These are phyloP conservation scores for Eurytoma californica DNA, from an alignment of 2,888 invertebrate species.

Conservation along the genomic window DNA sequence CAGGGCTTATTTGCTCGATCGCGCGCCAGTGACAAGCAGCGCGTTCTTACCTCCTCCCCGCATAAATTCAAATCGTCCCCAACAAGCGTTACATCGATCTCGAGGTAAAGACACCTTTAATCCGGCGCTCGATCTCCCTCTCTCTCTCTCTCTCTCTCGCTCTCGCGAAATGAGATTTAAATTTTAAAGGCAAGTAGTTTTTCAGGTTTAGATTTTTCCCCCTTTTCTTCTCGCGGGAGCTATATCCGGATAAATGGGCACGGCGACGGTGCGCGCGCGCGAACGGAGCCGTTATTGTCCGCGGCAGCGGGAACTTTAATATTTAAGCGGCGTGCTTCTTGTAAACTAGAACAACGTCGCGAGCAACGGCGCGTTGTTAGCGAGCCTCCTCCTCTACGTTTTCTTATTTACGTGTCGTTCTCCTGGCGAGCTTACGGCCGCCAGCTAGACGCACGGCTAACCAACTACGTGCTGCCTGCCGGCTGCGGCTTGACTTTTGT, in stretches of 20 bases:
- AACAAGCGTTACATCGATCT: too few relatives aligned
- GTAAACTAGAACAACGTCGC: constrained; percentile 54
- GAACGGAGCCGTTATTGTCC: constrained; percentile 39
- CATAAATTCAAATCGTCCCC: too few relatives aligned
- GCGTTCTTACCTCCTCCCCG: too few relatives aligned
- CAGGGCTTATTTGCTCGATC: constrained; percentile 38
- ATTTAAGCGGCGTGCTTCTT: constrained; percentile 58
- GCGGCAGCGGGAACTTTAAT: constrained; percentile 53
- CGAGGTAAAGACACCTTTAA: too few relatives aligned
- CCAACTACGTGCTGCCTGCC: constrained; percentile 30
- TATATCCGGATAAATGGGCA: constrained; percentile 24
- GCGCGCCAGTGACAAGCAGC: constrained; percentile 27
- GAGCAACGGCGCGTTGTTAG: constrained; percentile 35
- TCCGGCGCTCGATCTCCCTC: too few relatives aligned
- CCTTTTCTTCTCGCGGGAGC: constrained; percentile 61
- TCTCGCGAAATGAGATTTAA: constrained; percentile 62
- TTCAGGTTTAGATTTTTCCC: constrained; percentile 58
- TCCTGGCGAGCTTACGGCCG: constrained; percentile 4
- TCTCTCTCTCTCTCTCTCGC: not conserved
- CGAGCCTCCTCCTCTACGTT: constrained; percentile 10
- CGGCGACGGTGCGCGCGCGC: not conserved
- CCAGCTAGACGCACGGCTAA: constrained; percentile 35
- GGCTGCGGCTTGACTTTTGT: not conserved
- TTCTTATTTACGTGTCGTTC: constrained; percentile 39
- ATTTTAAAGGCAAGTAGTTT: constrained; percentile 63